A percentile compares a stretch with the other conserved stretches of the same genome.
phyloP scores from a whole-genome alignment of 1,140 invertebrate species.

The Cydia strobilella region DNA sequence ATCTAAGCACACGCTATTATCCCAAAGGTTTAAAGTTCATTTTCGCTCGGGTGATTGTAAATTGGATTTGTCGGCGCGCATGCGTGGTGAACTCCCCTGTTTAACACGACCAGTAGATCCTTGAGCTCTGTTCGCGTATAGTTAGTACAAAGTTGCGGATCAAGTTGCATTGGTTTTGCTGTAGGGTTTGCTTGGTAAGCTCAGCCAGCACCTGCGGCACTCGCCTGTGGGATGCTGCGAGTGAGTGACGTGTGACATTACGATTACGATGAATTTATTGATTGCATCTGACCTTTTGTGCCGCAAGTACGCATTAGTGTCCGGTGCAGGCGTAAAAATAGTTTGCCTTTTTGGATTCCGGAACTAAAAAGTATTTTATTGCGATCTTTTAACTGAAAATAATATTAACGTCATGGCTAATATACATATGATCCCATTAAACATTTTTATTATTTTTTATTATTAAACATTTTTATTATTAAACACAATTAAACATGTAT shows the following conservation, averaged over 20 bases:
- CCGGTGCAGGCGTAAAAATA: background rate
- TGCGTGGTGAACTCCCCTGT: constrained; percentile 21
- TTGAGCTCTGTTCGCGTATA: background rate
- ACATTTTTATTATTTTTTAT: no score
- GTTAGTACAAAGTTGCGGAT: background rate
- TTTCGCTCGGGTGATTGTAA: background rate
- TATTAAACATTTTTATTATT: no score
- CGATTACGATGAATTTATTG: background rate
- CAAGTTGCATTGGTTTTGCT: background rate
- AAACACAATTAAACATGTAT: no score
- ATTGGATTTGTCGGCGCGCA: background rate
- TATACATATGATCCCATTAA: no score
- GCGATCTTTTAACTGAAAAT: no score
- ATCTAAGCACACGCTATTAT: background rate
- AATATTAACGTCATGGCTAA: no score
- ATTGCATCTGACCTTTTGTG: background rate
- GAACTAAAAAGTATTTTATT: no score
- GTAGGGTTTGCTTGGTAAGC: background rate
- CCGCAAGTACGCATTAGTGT: background rate
- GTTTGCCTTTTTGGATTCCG: no score
- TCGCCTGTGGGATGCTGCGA: background rate
- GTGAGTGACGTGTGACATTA: constrained; percentile 1
- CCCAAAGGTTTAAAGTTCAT: background rate
- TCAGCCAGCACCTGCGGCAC: constrained; percentile 3
- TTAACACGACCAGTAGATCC: background rate